A percentile compares a stretch with the other conserved stretches of the same genome.
These are phyloP conservation scores for Rhabdomys pumilio DNA, from an alignment of 2,797 vertebrate genomes.

Conservation along the genomic window DNA sequence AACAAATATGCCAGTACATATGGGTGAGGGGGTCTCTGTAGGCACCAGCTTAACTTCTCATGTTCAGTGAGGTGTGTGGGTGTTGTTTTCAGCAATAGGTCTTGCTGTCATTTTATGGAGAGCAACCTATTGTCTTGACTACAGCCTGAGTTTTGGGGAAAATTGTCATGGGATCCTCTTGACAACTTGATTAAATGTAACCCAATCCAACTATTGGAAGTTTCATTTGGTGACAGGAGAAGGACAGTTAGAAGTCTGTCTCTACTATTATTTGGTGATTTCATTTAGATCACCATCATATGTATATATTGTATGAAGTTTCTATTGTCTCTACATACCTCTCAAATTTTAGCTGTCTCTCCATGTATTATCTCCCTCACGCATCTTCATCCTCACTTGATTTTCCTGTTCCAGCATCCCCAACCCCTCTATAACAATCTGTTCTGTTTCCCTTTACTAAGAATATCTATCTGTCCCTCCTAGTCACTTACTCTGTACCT, in stretches of 20 bases:
- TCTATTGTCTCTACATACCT: neutral
- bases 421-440: neutral
- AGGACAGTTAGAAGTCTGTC: neutral
- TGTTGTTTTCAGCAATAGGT: neutral
- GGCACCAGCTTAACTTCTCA: neutral
- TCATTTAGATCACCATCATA: neutral
- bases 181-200: neutral
- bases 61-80: neutral
- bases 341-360: neutral
- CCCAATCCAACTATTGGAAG: neutral
- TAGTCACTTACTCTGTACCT: neutral
- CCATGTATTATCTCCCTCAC: neutral
- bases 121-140: neutral
- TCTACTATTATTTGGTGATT: neutral
- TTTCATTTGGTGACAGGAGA: neutral
- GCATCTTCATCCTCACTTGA: neutral
- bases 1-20: neutral
- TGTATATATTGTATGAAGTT: neutral
- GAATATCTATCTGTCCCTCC: neutral
- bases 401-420: neutral
- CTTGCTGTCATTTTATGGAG: neutral
- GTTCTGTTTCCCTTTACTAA: neutral
- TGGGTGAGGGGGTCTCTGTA: neutral
- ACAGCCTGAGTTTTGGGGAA: neutral
- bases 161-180: neutral